Evolutionary conservation across 2,797 vertebrate genomes (phyloP).

Genomic region (Brachyrhaphis roseni): DNA sequence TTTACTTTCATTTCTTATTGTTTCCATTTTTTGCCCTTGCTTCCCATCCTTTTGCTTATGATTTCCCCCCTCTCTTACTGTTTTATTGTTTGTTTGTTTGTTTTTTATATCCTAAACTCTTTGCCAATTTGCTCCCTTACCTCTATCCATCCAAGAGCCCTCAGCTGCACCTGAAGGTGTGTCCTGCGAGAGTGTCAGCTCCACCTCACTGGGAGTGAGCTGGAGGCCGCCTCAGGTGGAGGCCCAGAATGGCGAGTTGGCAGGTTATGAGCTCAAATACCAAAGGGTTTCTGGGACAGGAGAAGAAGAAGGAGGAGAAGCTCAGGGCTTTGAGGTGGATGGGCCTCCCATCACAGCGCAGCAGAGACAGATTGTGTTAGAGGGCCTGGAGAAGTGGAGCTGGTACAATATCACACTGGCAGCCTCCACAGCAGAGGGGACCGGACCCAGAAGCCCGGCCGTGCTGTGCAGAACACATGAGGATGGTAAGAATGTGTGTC

Average conservation of each 20-base stretch:
- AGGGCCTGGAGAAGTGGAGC: slow-evolving; percentile 92
- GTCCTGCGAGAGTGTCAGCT: slow-evolving; percentile 91
- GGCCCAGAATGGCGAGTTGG: slow-evolving; percentile 88
- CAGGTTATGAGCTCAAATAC: slow-evolving; percentile 91
- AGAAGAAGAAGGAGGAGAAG: slow-evolving; percentile 54
- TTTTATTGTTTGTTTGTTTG: slow-evolving; percentile 26
- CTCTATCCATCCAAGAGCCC: slow-evolving; percentile 87
- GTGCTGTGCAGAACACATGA: slow-evolving; percentile 91
- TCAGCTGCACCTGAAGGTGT: slow-evolving; percentile 91
- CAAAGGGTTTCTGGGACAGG: slow-evolving; percentile 83
- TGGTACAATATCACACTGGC: slow-evolving; percentile 89
- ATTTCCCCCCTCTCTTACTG: slow-evolving; percentile 66
- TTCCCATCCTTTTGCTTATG: slow-evolving; percentile 60
- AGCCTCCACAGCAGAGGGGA: slow-evolving; percentile 86
- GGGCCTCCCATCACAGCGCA: slow-evolving; percentile 79
- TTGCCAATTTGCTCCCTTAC: slow-evolving; percentile 80
- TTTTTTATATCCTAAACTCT: slow-evolving; percentile 50
- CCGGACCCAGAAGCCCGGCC: slow-evolving; percentile 88
- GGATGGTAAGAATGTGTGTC: slow-evolving; percentile 83
- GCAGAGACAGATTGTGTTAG: slow-evolving; percentile 85
- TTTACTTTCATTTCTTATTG: slow-evolving; percentile 69
- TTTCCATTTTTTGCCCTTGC: slow-evolving; percentile 72
- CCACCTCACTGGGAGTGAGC: slow-evolving; percentile 95
- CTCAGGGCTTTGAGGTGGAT: slow-evolving; percentile 83
- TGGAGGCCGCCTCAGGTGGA: slow-evolving; percentile 90